Conservation (phyloP, 2,797 vertebrate genomes). For the Girardinus metallicus region DNA sequence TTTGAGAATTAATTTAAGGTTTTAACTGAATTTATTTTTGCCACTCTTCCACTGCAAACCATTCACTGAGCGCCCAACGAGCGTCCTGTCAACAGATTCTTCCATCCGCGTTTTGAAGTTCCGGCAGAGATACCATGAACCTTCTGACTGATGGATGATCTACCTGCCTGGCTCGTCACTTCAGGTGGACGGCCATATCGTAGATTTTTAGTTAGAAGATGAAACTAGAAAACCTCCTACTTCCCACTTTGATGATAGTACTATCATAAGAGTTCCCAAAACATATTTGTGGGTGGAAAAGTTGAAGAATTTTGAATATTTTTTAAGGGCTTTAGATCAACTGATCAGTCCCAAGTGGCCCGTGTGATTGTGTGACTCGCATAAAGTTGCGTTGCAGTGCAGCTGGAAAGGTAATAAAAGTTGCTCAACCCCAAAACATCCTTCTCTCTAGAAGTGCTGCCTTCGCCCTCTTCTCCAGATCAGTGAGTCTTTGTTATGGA, state of each 20-base stretch:
- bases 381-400: conserved; percentile 25
- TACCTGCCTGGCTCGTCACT: background rate
- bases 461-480: conserved; percentile 18
- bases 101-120: background rate
- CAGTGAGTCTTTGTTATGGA: conserved; percentile 51
- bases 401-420: conserved; percentile 15
- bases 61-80: background rate
- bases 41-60: background rate
- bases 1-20: background rate
- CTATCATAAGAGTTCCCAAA: background rate
- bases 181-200: background rate
- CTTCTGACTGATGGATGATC: background rate
- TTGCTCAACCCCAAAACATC: conserved; percentile 38
- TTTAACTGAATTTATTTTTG: background rate
- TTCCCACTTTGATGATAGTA: background rate
- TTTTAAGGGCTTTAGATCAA: background rate
- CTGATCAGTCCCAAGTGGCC: background rate
- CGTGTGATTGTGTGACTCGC: background rate
- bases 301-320: background rate
- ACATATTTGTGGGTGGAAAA: background rate
- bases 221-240: background rate
- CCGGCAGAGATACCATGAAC: background rate
- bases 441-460: conserved; percentile 17
- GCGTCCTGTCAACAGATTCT: background rate
- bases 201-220: background rate